These are phyloP conservation scores for Lasioglossum oenotherae DNA, from an alignment of 2,888 invertebrate species.

Conservation along the genomic window DNA sequence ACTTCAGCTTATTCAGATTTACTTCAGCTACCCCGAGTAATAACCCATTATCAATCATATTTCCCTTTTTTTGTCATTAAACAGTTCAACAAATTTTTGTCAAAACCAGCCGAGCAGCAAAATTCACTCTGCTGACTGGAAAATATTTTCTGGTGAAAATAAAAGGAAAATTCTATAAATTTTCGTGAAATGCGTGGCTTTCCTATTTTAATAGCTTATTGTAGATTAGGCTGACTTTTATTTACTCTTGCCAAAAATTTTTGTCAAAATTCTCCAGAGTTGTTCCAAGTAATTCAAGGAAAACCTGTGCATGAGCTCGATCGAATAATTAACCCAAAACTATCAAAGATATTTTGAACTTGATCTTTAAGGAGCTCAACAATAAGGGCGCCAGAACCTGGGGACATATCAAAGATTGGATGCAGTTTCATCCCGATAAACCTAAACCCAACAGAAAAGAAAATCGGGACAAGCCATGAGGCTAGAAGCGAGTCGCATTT, in stretches of 20 bases:
- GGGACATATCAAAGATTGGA: conserved; percentile 44
- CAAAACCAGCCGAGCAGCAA: not conserved
- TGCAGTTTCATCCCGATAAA: conserved; percentile 37
- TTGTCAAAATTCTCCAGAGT: too few species aligned
- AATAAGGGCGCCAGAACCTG: conserved; percentile 51
- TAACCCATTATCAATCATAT: not conserved
- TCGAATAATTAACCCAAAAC: too few species aligned
- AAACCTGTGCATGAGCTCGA: too few species aligned
- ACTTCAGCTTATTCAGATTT: too few species aligned
- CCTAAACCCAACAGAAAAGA: conserved; percentile 31
- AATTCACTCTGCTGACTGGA: not conserved
- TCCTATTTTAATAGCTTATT: too few species aligned
- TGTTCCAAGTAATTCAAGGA: too few species aligned
- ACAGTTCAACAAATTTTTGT: too few species aligned
- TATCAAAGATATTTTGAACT: not conserved
- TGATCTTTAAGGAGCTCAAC: conserved; percentile 58
- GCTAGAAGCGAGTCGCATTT: conserved; percentile 13
- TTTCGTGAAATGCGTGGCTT: too few species aligned
- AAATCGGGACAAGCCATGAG: conserved; percentile 27
- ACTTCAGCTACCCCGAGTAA: not conserved
- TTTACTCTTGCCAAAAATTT: too few species aligned
- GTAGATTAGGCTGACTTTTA: too few species aligned
- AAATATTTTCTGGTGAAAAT: not conserved
- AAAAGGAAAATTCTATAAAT: too few species aligned
- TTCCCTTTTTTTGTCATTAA: not conserved